Evolutionary conservation across 92 coral and sea anemone species (phyloP).

Genomic region (Porites lobata): DNA sequence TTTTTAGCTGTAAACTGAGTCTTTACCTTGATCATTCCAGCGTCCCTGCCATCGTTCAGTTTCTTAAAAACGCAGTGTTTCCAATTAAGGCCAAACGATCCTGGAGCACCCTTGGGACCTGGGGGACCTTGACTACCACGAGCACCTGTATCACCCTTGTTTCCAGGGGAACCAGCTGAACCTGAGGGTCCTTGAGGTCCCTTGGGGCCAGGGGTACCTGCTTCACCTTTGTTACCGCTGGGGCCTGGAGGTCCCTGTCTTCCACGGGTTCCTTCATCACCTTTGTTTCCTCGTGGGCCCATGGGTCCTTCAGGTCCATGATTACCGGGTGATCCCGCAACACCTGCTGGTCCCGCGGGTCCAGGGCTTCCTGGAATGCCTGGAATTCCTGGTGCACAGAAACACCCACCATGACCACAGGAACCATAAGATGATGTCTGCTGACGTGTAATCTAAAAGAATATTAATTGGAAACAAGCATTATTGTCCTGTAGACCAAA

Average conservation of each 20-base stretch:
- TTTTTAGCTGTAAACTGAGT: neutral
- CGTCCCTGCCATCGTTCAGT: neutral
- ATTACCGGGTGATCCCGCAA: slow-evolving; percentile 22
- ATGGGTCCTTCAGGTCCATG: slow-evolving; percentile 19
- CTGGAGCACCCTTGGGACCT: neutral
- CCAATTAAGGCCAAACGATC: neutral
- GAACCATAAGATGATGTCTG: slow-evolving; percentile 1
- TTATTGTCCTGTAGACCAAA: neutral
- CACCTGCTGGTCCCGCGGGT: slow-evolving; percentile 32
- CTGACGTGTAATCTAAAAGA: neutral
- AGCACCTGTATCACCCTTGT: neutral
- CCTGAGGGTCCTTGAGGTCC: neutral
- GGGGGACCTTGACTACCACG: neutral
- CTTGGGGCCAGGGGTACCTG: neutral
- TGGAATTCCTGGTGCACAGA: slow-evolving; percentile 28
- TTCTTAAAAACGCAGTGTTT: slow-evolving; percentile 24
- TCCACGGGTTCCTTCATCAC: slow-evolving; percentile 18
- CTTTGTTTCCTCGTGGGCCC: slow-evolving; percentile 22
- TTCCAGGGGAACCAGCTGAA: neutral
- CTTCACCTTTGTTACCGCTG: neutral
- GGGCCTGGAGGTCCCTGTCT: slow-evolving; percentile 1
- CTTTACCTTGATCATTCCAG: neutral
- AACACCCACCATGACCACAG: neutral
- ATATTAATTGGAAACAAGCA: neutral
- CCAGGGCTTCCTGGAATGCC: slow-evolving; percentile 48